Evolutionary conservation across 2,888 invertebrate genomes (phyloP).

Genomic region (Temnothorax unifasciatus): DNA sequence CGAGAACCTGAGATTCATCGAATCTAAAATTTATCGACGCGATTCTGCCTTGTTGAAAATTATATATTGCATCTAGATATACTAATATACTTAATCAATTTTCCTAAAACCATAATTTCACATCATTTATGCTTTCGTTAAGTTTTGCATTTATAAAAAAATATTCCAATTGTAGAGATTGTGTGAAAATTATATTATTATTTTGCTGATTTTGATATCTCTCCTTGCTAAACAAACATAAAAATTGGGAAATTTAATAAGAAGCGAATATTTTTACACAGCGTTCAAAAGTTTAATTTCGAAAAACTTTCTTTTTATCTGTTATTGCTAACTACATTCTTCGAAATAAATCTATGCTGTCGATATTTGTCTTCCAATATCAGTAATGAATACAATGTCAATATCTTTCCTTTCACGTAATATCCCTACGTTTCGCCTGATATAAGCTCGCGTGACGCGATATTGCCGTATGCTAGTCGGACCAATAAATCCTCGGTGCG

Average conservation of each 20-base stretch:
- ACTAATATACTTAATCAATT: background rate
- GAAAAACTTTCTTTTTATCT: background rate
- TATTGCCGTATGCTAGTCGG: conserved; percentile 40
- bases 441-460: conserved; percentile 68
- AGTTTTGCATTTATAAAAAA: background rate
- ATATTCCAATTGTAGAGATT: background rate
- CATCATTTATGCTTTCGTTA: background rate
- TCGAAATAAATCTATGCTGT: background rate
- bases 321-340: background rate
- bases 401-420: background rate
- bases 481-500: conserved; percentile 70
- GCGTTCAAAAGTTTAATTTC: background rate
- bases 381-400: background rate
- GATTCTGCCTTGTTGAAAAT: background rate
- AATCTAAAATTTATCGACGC: background rate
- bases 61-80: background rate
- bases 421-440: conserved; percentile 57
- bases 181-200: background rate
- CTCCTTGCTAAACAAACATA: background rate
- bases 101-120: background rate
- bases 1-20: background rate
- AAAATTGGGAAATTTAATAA: background rate
- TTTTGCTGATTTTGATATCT: background rate
- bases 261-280: background rate
- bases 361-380: background rate